phyloP scores from a whole-genome alignment of 2,888 invertebrate species.

The Tetrapedia diversipes region DNA sequence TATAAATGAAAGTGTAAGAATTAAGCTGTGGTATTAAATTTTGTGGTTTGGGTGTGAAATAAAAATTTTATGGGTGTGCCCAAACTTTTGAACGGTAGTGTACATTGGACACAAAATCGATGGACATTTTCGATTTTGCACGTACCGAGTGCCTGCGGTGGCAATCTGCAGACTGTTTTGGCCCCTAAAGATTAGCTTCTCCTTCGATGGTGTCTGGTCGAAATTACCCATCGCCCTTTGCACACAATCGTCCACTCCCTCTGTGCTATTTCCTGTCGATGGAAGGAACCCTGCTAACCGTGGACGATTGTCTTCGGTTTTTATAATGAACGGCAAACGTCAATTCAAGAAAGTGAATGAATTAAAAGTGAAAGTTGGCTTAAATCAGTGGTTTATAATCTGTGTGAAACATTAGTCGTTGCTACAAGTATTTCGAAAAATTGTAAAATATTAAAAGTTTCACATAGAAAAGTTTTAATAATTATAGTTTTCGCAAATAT shows the following conservation, averaged over 20 bases:
- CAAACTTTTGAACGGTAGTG: background rate
- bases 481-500: no score
- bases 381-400: no score
- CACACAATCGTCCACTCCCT: slow-evolving; percentile 44
- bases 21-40: no score
- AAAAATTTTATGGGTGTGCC: no score
- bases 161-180: slow-evolving; percentile 56
- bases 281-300: slow-evolving; percentile 25
- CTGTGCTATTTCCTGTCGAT: slow-evolving; percentile 16
- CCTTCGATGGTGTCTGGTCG: slow-evolving; percentile 49
- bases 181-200: slow-evolving; percentile 63
- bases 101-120: slow-evolving; percentile 56
- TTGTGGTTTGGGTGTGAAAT: no score
- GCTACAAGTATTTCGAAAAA: no score
- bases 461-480: no score
- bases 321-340: slow-evolving; percentile 23
- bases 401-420: no score
- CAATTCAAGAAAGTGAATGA: slow-evolving; percentile 30
- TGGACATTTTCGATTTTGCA: slow-evolving; percentile 67
- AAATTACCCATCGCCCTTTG: slow-evolving; percentile 60
- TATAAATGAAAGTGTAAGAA: no score
- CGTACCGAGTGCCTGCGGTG: slow-evolving; percentile 44
- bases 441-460: no score
- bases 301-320: slow-evolving; percentile 30
- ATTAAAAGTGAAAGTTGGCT: no score